Conservation (phyloP, 2,888 invertebrate species). For the Caenorhabditis uteleia region DNA sequence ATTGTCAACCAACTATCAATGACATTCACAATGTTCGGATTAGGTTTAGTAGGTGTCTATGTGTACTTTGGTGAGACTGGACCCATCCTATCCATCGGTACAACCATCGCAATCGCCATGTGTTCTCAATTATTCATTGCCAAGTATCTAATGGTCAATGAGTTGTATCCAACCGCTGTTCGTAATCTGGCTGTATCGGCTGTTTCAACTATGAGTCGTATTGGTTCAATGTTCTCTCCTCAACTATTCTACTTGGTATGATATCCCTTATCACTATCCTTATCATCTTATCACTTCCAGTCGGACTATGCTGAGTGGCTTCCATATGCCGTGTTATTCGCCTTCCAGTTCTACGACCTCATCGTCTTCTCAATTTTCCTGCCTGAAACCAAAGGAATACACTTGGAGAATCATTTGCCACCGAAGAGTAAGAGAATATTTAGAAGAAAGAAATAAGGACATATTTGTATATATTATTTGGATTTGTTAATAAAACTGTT, state of each 20-base stretch:
- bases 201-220: slow-evolving; percentile 48
- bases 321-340: slow-evolving; percentile 27
- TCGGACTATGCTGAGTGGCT: slow-evolving; percentile 29
- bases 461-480: too few species aligned
- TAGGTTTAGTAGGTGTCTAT: slow-evolving; percentile 12
- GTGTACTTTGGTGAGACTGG: slow-evolving; percentile 17
- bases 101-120: slow-evolving; percentile 49
- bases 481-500: too few species aligned
- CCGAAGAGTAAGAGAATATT: slow-evolving; percentile 40
- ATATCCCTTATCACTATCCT: too few species aligned
- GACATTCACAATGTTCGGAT: slow-evolving; percentile 23
- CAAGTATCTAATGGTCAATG: slow-evolving; percentile 42
- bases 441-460: slow-evolving; percentile 3
- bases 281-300: too few species aligned
- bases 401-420: slow-evolving; percentile 37
- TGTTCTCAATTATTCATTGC: slow-evolving; percentile 45
- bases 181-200: slow-evolving; percentile 57
- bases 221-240: slow-evolving; percentile 58
- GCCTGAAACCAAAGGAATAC: slow-evolving; percentile 40
- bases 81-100: slow-evolving; percentile 30
- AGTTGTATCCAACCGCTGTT: slow-evolving; percentile 60
- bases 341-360: slow-evolving; percentile 24
- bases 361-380: slow-evolving; percentile 21
- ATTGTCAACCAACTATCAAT: slow-evolving; percentile 44
- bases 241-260: slow-evolving; percentile 58